Evolutionary conservation across 2,113 vertebrate genomes (phyloP), one percentile per base, ranked within the genome.

Genomic region (Aphyosemion australe): DNA sequence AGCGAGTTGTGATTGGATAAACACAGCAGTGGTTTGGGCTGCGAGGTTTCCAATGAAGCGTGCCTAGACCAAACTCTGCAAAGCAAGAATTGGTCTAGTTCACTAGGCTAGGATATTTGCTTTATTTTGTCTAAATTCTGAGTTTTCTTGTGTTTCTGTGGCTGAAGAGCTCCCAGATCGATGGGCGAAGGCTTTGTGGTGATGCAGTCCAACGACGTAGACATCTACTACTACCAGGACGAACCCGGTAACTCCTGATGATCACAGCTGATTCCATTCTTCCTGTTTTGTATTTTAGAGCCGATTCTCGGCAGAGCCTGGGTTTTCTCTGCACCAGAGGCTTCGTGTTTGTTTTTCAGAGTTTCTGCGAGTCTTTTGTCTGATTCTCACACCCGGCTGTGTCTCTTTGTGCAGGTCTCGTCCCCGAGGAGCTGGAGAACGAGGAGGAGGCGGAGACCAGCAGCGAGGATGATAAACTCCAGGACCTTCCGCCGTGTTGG

Each of bases 181-280:
- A 99, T 99, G 97, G 97, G 97, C 63, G 97, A 98, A 91, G 97
- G 97, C 20, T 99, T 99, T 88, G 97, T 99, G 71, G 97, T 99
- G 55, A 94, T 99, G 96, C 97, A 98, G 81, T 99, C 97, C 65
- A 99, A 99, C 56, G 97, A 99, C 79, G 96, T 99, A 41, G 97
- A 98, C 81, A 97, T 99, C 82, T 99, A 99, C 80, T 99, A 98
- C 68, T 99, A 99, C 64, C 96, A 96, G 92, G 97, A 99, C 83
- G 95, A 98, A 84, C 97, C 97, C 89, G 97, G 97, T 98, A 37
- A 37, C 34, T 37, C 34, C 4, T 37, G 34, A 92, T 19, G 59
- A n/a, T 34, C 20, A 64, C 0, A 2, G 4, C 15, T 12, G 18
- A n/a, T 16, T 16, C 1, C 2, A 15, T 1, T 16, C 4, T 15